Percentiles rank a stretch among this genome's conserved stretches.
phyloP scores from a whole-genome alignment of 2,797 vertebrate species.

The Tapera naevia region DNA sequence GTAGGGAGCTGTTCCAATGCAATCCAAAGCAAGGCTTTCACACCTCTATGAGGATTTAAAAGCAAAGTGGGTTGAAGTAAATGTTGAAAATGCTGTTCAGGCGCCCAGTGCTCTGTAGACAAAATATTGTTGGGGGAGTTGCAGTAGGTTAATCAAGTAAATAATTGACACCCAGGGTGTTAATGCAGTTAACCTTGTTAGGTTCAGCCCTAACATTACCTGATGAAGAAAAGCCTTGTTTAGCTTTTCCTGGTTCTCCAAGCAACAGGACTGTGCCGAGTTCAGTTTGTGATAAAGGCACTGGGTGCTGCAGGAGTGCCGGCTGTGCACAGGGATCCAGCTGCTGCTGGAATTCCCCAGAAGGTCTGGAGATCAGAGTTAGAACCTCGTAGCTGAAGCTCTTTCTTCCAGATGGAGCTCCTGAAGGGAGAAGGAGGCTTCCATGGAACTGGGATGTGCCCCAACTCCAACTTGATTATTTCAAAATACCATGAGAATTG shows the following conservation, averaged over 20 bases:
- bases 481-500: background rate
- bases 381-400: background rate
- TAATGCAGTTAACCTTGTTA: background rate
- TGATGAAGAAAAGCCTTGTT: background rate
- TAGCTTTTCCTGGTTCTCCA: background rate
- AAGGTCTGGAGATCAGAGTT: background rate
- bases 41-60: background rate
- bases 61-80: background rate
- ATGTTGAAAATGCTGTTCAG: background rate
- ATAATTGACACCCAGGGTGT: background rate
- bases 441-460: background rate
- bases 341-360: no score
- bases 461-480: background rate
- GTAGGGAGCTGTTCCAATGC: background rate
- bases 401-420: fast-evolving
- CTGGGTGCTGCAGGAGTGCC: no score
- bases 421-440: background rate
- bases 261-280: background rate
- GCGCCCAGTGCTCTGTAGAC: background rate
- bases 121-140: background rate
- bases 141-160: background rate
- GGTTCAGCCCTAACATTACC: background rate
- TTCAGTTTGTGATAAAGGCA: background rate
- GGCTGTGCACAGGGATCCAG: no score
- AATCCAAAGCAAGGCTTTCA: background rate